These are phyloP conservation scores for Brachylomia viminalis DNA, from an alignment of 2,888 invertebrate genomes.

Conservation along the genomic window DNA sequence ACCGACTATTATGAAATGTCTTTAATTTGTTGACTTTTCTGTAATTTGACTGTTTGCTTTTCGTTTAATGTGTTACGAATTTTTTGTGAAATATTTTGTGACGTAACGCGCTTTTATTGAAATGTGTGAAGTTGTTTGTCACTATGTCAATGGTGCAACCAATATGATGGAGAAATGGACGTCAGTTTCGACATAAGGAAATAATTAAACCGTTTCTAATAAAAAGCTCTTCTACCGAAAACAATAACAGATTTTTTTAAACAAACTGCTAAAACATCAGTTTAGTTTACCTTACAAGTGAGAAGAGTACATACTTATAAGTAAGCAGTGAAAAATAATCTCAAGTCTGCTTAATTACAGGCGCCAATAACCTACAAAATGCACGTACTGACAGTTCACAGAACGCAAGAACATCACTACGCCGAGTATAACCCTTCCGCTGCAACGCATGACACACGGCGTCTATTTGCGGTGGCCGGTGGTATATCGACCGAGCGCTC, in stretches of 20 bases:
- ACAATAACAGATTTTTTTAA: neutral
- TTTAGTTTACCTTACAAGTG: neutral
- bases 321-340: too few relatives aligned
- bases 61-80: slow-evolving; percentile 28
- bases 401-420: slow-evolving; percentile 16
- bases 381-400: slow-evolving; percentile 27
- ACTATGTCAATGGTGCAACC: neutral
- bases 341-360: neutral
- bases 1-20: slow-evolving; percentile 57
- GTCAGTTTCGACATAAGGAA: neutral
- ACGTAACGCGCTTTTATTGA: neutral
- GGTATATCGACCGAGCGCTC: slow-evolving; percentile 84
- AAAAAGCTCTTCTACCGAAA: neutral
- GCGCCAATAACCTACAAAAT: slow-evolving; percentile 15
- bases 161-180: neutral
- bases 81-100: slow-evolving; percentile 4
- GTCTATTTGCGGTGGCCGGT: slow-evolving; percentile 86
- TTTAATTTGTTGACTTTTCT: slow-evolving; percentile 48
- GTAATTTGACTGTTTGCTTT: slow-evolving; percentile 48
- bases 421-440: slow-evolving; percentile 64
- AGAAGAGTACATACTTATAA: too few relatives aligned
- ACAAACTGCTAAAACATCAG: neutral
- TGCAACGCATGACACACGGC: slow-evolving; percentile 67
- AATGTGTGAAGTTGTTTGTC: neutral
- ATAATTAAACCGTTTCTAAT: neutral